Percentiles rank a stretch among this genome's conserved stretches.
phyloP scores from a whole-genome alignment of 2,888 invertebrate species.

The Dexiosoma caninum region DNA sequence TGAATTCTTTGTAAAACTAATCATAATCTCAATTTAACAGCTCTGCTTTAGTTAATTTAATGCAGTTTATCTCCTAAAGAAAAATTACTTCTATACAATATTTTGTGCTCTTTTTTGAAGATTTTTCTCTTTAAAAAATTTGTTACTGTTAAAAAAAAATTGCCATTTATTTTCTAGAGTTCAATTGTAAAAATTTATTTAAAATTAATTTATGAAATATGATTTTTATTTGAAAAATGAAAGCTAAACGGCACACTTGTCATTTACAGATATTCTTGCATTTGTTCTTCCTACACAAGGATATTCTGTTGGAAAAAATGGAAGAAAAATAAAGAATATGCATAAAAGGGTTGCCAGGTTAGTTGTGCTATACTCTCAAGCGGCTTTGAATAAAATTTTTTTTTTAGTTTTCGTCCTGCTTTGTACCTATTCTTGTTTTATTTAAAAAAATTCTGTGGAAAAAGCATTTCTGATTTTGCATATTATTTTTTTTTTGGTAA shows the following conservation, averaged over 20 bases:
- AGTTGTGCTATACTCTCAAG: too few relatives aligned
- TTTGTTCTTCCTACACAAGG: background rate
- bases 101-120: background rate
- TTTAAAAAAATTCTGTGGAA: too few relatives aligned
- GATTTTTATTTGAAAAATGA: conserved; percentile 58
- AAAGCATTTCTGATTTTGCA: too few relatives aligned
- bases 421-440: too few relatives aligned
- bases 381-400: too few relatives aligned
- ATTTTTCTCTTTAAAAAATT: background rate
- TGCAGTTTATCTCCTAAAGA: background rate
- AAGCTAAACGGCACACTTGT: conserved; percentile 57
- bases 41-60: too few relatives aligned
- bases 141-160: background rate
- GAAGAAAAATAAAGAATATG: background rate
- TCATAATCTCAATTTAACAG: too few relatives aligned
- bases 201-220: conserved; percentile 54
- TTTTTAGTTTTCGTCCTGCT: too few relatives aligned
- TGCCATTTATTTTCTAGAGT: conserved; percentile 27
- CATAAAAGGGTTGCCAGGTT: background rate
- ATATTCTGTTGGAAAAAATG: background rate
- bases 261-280: conserved; percentile 51
- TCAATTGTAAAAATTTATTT: conserved; percentile 45
- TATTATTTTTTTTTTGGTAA: background rate
- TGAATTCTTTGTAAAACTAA: too few relatives aligned
- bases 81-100: background rate